Evolutionary conservation across 2,888 invertebrate species (phyloP).

Genomic region (Cantharis nigra): DNA sequence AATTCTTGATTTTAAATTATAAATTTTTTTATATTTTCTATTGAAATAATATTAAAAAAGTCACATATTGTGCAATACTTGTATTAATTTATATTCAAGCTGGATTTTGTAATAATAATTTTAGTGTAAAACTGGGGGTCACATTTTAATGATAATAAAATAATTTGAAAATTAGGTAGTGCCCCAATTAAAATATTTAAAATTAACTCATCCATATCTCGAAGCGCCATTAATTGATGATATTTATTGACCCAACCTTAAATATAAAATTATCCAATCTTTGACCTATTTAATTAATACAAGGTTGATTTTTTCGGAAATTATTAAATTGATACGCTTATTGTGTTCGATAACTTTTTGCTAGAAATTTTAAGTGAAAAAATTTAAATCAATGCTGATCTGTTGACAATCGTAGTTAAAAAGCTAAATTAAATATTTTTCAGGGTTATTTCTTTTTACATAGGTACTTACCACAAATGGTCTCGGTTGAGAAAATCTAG

Average conservation of each 20-base stretch:
- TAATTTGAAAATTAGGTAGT: not conserved
- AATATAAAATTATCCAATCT: not conserved
- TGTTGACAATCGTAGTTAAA: conserved; percentile 1
- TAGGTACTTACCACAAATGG: not conserved
- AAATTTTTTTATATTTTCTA: too few relatives aligned
- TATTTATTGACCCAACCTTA: not conserved
- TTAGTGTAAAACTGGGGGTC: not conserved
- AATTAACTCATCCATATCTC: not conserved
- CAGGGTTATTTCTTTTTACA: conserved; percentile 9
- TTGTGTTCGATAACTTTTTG: not conserved
- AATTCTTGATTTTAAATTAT: too few relatives aligned
- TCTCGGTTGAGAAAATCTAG: conserved; percentile 12
- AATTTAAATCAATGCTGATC: not conserved
- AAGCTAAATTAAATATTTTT: conserved; percentile 6
- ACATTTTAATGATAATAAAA: not conserved
- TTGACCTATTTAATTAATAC: not conserved
- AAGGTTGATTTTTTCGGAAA: not conserved
- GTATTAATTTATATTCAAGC: not conserved
- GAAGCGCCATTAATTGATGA: not conserved
- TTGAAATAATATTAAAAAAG: too few relatives aligned
- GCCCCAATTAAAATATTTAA: not conserved
- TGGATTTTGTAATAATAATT: not conserved
- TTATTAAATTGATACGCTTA: not conserved
- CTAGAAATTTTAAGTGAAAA: not conserved
- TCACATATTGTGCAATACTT: too few relatives aligned